Base-by-base conservation (phyloP, 2,888 invertebrate genomes). In the Magallana nippona region DNA sequence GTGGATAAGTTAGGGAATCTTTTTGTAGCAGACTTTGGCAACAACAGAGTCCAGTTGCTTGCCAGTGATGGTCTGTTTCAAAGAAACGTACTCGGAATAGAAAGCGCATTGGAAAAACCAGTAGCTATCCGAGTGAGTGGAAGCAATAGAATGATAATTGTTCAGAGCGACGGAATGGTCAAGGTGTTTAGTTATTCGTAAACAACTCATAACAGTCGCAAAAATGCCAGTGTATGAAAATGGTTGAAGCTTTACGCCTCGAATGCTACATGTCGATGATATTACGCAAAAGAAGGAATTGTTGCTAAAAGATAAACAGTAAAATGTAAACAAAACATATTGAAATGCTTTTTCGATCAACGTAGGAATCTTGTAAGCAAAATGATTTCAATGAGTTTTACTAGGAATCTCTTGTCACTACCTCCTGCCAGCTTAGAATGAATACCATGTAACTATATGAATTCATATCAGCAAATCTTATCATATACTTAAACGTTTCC, bases 111-210 rank as follows among this genome's bases (percentile, higher is more conserved):
- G 10, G 88, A 89, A 19, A 87, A 89, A 57, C 92, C 92, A 0
- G 91, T 91, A 58, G 92, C 91, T 19, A 88, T 92, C 10, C 85
- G 88, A 79, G 89, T 92, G 71, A 92, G 90, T 79, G 83, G 84
- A 10, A 87, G 87, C 55, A 90, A 89, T 84, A 87, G 90, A 71
- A 85, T 92, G 85, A 88, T 91, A n/a, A 89, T 91, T 44, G 90
- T 92, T 22, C 92, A 92, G 86, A 91, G 90, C 57, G 92, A 92
- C 81, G 92, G 91, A 0, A 91, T 91, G 90, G 91, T 91, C 17
- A 92, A 91, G 80, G 90, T 92, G 17, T 92, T 91, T 84, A 91
- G 89, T 55, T 91, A 91, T 79, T 88, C 85, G 17, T 86, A 63
- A 82, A 78, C n/a, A 17, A 27, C 44, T 44, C 44, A 44, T 44